Percentiles rank a stretch among this genome's conserved stretches.
These are phyloP conservation scores for Andricus curvator DNA, from an alignment of 2,888 invertebrate species.

Conservation along the genomic window DNA sequence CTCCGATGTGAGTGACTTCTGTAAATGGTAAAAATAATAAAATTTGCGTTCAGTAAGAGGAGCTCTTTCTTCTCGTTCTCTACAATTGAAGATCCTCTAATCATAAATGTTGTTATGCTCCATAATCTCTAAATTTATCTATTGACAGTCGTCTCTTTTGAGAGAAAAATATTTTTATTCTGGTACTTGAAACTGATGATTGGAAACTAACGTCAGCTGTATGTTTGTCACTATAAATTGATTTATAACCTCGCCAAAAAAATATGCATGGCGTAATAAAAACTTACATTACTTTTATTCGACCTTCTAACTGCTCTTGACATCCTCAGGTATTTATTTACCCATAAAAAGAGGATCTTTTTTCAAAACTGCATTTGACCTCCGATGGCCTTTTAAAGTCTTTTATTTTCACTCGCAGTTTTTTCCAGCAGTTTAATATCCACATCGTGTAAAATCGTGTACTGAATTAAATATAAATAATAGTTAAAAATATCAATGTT, in stretches of 20 bases:
- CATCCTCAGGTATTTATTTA: background rate
- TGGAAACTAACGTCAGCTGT: background rate
- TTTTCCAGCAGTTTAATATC: background rate
- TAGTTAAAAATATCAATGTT: too few relatives aligned
- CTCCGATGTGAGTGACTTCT: too few relatives aligned
- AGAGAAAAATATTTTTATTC: slow-evolving; percentile 7
- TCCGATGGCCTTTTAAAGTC: background rate
- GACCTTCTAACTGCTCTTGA: slow-evolving; percentile 11
- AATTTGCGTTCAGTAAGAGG: too few relatives aligned
- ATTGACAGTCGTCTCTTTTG: background rate
- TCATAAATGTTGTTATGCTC: slow-evolving; percentile 7
- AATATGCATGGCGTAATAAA: background rate
- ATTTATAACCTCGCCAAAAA: background rate
- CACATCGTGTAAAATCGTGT: too few relatives aligned
- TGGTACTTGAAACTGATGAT: background rate
- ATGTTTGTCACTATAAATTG: background rate
- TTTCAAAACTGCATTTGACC: background rate
- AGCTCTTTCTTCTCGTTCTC: too few relatives aligned
- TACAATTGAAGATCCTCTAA: background rate
- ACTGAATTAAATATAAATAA: too few relatives aligned
- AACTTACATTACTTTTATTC: background rate
- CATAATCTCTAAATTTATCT: slow-evolving; percentile 1
- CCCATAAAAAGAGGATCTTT: background rate
- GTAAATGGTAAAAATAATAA: too few relatives aligned
- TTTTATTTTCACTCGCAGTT: background rate